Percentiles rank a stretch among this genome's conserved stretches.
Evolutionary conservation across 2,797 vertebrate genomes (phyloP).

Genomic region (Otus scops): DNA sequence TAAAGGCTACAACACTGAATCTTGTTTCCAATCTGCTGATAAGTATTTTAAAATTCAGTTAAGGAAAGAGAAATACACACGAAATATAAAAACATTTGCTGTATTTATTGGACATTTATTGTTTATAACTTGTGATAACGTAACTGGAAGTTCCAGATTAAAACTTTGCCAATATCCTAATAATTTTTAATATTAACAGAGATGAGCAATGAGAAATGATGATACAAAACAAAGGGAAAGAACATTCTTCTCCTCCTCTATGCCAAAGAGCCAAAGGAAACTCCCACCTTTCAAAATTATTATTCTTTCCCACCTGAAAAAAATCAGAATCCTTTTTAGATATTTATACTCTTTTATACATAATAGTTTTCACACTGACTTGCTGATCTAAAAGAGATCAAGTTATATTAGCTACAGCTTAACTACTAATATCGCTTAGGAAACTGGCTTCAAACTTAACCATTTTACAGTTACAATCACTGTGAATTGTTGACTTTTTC

Average conservation of each 20-base stretch:
- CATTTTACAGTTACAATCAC: background rate
- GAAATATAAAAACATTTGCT: background rate
- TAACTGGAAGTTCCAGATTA: background rate
- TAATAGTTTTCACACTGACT: background rate
- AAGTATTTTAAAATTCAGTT: background rate
- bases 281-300: background rate
- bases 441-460: background rate
- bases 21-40: background rate
- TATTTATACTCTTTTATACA: background rate
- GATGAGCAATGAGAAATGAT: background rate
- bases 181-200: background rate
- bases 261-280: background rate
- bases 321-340: background rate
- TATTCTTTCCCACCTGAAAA: slow-evolving; percentile 10
- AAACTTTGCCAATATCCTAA: background rate
- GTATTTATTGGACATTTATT: background rate
- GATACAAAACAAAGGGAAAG: background rate
- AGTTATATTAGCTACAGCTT: background rate
- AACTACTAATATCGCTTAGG: background rate
- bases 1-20: background rate
- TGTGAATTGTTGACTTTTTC: background rate
- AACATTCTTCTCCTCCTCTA: background rate
- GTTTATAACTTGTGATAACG: background rate
- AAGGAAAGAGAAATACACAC: background rate
- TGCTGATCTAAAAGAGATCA: background rate